Evolutionary conservation across 2,113 vertebrate genomes (phyloP).

Genomic region (Amphiprion percula): DNA sequence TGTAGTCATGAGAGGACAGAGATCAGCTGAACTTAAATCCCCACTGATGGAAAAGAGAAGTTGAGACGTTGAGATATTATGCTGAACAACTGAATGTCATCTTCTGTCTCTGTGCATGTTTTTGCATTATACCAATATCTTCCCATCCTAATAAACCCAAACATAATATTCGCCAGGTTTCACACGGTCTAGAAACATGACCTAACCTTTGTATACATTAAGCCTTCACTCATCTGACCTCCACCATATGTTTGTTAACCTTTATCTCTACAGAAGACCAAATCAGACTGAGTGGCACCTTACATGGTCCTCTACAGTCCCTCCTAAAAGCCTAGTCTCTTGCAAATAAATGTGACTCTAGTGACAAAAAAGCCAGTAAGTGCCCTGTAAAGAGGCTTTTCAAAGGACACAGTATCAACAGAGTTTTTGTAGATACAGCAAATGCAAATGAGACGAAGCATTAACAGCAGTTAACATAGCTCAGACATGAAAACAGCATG

Average conservation of each 20-base stretch:
- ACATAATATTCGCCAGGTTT: constrained; percentile 8
- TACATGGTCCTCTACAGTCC: not conserved
- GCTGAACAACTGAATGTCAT: constrained; percentile 8
- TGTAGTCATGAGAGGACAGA: constrained; percentile 29
- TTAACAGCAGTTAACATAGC: constrained; percentile 25
- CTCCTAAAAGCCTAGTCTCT: constrained; percentile 13
- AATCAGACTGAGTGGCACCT: constrained; percentile 26
- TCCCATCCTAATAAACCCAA: constrained; percentile 12
- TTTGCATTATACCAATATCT: constrained; percentile 1
- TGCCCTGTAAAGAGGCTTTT: constrained; percentile 31
- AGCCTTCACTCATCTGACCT: constrained; percentile 3
- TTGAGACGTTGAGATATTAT: not conserved
- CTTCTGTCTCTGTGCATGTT: not conserved
- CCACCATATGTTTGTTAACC: constrained; percentile 16
- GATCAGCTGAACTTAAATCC: constrained; percentile 52
- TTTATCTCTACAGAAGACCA: constrained; percentile 33
- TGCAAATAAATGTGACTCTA: not conserved
- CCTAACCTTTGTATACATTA: constrained; percentile 8
- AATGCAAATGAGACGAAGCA: constrained; percentile 11
- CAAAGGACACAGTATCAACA: not conserved
- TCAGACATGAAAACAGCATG: constrained; percentile 16
- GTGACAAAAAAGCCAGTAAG: not conserved
- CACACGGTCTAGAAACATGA: constrained; percentile 21
- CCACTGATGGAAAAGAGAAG: constrained; percentile 23
- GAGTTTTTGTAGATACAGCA: constrained; percentile 1